A percentile compares a stretch with the other conserved stretches of the same genome.
Evolutionary conservation across 2,888 invertebrate species (phyloP).

Genomic region (Philhelius pedissequus): DNA sequence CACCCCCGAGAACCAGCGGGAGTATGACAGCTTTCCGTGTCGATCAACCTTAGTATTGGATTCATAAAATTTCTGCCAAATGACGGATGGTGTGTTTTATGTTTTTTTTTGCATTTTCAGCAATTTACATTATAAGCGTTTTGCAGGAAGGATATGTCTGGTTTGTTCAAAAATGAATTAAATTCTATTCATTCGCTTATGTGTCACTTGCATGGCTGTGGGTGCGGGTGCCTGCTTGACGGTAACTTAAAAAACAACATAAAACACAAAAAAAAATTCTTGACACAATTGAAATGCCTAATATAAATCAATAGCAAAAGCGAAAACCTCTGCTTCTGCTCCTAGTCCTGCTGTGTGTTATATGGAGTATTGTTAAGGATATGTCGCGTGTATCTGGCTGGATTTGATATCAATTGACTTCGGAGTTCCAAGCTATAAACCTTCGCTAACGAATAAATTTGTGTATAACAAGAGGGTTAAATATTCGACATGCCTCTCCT

Average conservation of each 20-base stretch:
- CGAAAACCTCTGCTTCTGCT: too few species aligned
- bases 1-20: not conserved
- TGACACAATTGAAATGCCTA: not conserved
- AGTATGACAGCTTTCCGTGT: conserved; percentile 11
- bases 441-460: not conserved
- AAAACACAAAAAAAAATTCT: not conserved
- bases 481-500: not conserved
- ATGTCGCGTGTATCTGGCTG: not conserved
- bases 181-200: conserved; percentile 44
- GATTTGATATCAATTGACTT: not conserved
- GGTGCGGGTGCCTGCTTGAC: not conserved
- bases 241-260: not conserved
- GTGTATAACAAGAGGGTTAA: not conserved
- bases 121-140: not conserved
- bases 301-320: not conserved
- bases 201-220: conserved; percentile 18
- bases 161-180: conserved; percentile 23
- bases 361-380: not conserved
- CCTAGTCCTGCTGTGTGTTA: too few species aligned
- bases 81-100: conserved; percentile 4
- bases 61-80: conserved; percentile 20
- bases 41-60: conserved; percentile 15
- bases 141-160: not conserved
- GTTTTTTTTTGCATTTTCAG: not conserved
- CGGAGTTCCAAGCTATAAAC: not conserved